Conservation (phyloP, 2,888 invertebrate species). For the Myathropa florea region DNA sequence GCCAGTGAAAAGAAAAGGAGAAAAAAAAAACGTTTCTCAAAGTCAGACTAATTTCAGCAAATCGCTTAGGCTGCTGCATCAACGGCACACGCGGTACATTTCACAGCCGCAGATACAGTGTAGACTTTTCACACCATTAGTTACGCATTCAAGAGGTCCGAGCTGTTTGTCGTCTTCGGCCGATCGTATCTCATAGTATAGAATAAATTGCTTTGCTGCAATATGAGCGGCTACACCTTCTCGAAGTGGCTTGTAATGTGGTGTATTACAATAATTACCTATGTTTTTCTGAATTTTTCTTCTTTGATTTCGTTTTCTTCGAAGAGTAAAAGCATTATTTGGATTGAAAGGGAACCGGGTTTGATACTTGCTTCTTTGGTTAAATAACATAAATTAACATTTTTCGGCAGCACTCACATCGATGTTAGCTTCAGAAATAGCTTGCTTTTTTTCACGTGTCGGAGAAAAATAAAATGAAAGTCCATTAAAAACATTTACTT, state of each 20-base stretch:
- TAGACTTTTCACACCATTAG: constrained; percentile 58
- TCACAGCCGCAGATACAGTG: constrained; percentile 39
- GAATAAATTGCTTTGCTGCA: neutral
- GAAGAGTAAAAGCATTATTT: constrained; percentile 2
- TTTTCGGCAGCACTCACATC: neutral
- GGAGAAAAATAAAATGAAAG: neutral
- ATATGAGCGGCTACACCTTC: neutral
- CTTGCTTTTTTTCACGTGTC: neutral
- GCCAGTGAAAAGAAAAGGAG: neutral
- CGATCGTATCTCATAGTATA: constrained; percentile 17
- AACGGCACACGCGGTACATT: constrained; percentile 11
- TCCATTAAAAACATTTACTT: neutral
- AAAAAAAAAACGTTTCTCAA: constrained; percentile 7
- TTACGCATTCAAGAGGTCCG: constrained; percentile 37
- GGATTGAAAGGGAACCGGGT: neutral
- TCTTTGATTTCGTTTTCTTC: constrained; percentile 1
- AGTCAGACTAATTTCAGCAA: constrained; percentile 53
- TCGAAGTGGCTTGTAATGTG: constrained; percentile 12
- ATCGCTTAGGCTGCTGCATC: constrained; percentile 14
- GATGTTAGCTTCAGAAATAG: neutral
- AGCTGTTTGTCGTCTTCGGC: constrained; percentile 1
- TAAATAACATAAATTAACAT: neutral
- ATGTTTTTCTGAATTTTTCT: constrained; percentile 23
- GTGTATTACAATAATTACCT: constrained; percentile 49
- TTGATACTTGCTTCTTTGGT: neutral